Base-by-base conservation (phyloP, 1,140 invertebrate genomes). In the Hormaphis cornu region DNA sequence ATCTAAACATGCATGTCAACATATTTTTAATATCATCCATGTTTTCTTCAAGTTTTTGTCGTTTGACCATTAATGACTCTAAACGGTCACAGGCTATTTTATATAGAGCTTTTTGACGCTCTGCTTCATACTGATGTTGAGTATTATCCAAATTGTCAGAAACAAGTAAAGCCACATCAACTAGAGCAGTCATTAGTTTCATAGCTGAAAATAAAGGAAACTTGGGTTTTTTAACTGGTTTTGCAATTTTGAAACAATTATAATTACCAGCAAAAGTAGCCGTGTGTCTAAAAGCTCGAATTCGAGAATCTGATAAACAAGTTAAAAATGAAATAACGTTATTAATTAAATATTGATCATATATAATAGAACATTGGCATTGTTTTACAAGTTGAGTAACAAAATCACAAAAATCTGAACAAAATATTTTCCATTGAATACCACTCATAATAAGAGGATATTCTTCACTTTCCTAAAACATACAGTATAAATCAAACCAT, bases 21-120 rank as follows among this genome's bases (percentile, higher is more conserved):
- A 99, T 98, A 76, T 97, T 97, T 78, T 96, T 95, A 54, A 99
- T 97, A 82, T 99, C 97, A 76, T 98, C 95, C 87, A 97, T 97
- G 76, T 99, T 98, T 78, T 98, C 95, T 80, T 99, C 96, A 7
- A 97, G 82, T 80, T 98, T 95, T 77, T 95, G 91, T 56, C 94
- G 80, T 80, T 96, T 96, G 2, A 87, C 84, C 79, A 97, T 88
- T 1, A 99, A 82, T 24, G 91, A 87, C 76, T 99, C 95, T 37
- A 99, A 82, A 56, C 96, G 84, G 76, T 98, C 94, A 72, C 79
- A 87, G 77, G 83, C 83, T 72, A 86, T 78, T 75, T 89, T 89
- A 70, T 85, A 83, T 73, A 85, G 80, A 14, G 86, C 83, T 80
- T 98, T 98, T 66, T 96, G 90, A 70, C 94, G 83, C 79, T 99